These are phyloP conservation scores for Rhinichthys osculus DNA, from an alignment of 2,797 vertebrate species.

Conservation along the genomic window DNA sequence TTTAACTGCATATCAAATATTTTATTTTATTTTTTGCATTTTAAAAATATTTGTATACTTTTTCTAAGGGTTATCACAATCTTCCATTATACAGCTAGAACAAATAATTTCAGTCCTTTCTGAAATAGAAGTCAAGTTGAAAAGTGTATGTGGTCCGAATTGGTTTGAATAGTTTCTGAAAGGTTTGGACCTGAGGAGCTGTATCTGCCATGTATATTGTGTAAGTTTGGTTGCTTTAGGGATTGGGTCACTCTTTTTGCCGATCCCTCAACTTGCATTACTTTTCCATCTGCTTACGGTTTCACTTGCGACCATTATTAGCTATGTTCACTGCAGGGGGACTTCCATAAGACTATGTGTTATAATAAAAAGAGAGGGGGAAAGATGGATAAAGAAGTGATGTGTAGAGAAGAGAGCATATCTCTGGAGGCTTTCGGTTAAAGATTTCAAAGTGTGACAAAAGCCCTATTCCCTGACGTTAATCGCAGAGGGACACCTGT, in stretches of 20 bases:
- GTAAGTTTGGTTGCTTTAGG: not conserved
- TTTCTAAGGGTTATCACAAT: not conserved
- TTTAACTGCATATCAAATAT: not conserved
- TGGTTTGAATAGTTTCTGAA: not conserved
- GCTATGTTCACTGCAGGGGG: slow-evolving; percentile 20
- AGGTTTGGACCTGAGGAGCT: not conserved
- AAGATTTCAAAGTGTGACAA: slow-evolving; percentile 43
- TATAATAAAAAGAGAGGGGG: not conserved
- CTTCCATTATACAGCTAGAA: not conserved
- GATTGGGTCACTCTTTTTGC: not conserved
- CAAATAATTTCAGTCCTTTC: not conserved
- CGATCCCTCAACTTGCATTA: slow-evolving; percentile 4
- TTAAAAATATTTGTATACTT: not conserved
- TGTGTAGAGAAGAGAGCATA: not conserved
- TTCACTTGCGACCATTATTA: not conserved
- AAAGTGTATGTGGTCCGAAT: not conserved
- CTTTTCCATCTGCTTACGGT: slow-evolving; percentile 1
- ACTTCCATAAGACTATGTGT: not conserved
- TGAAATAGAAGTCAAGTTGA: not conserved
- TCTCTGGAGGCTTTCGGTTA: slow-evolving; percentile 29
- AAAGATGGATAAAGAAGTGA: slow-evolving; percentile 10
- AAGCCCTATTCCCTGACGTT: slow-evolving; percentile 26
- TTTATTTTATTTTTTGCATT: no score
- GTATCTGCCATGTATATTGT: not conserved
- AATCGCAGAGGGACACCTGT: slow-evolving; percentile 36